Evolutionary conservation across 2,797 vertebrate genomes (phyloP).

Genomic region (Acanthurus lineatus): DNA sequence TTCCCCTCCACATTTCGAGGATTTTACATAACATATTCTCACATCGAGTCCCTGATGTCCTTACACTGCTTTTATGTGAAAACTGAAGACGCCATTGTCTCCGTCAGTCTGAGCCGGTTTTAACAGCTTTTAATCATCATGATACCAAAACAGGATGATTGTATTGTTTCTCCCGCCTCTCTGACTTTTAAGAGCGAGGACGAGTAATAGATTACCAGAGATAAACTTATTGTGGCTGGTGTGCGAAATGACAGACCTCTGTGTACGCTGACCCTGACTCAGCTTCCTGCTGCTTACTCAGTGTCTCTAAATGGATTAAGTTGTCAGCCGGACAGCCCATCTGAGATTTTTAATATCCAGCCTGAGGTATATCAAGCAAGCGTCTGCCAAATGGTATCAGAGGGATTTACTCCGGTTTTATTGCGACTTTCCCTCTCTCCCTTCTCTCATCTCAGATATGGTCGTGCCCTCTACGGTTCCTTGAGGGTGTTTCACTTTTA

Average conservation of each 20-base stretch:
- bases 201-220: conserved; percentile 62
- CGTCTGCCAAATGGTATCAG: conserved; percentile 77
- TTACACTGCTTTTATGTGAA: neutral
- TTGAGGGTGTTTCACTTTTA: conserved; percentile 62
- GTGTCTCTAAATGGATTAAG: conserved; percentile 84
- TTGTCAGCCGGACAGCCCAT: conserved; percentile 83
- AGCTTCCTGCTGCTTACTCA: conserved; percentile 78
- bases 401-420: conserved; percentile 82
- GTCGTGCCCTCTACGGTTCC: conserved; percentile 63
- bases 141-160: conserved; percentile 11
- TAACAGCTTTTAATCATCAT: too few relatives aligned
- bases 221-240: conserved; percentile 68
- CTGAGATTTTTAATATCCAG: conserved; percentile 84
- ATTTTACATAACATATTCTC: conserved; percentile 44
- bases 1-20: conserved; percentile 44
- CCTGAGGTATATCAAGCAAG: conserved; percentile 79
- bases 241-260: conserved; percentile 72
- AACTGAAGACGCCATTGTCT: too few relatives aligned
- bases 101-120: too few relatives aligned
- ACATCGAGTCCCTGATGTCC: conserved; percentile 9
- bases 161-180: conserved; percentile 20
- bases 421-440: conserved; percentile 72
- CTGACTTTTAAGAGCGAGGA: conserved; percentile 30
- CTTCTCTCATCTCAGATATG: conserved; percentile 65
- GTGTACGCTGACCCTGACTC: conserved; percentile 74